These are phyloP conservation scores for Parazoanthus atlanticus DNA, from an alignment of 92 coral and sea anemone species.

Conservation along the genomic window DNA sequence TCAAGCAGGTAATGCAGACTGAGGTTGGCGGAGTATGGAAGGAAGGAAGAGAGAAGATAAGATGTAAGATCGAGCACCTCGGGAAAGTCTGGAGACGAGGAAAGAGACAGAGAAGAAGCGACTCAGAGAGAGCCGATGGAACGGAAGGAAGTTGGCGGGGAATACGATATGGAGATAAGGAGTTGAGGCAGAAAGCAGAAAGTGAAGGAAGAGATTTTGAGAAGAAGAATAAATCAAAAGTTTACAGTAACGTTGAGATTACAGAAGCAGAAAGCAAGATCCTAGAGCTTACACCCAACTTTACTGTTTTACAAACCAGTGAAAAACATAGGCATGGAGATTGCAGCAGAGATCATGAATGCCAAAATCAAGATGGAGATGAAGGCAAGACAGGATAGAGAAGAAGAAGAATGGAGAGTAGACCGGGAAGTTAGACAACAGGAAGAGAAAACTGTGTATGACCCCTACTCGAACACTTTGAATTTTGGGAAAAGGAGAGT, in stretches of 20 bases:
- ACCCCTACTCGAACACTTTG: background rate
- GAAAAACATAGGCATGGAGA: background rate
- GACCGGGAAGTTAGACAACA: background rate
- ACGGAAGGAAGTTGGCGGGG: background rate
- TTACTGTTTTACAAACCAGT: background rate
- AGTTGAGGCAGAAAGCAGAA: too few relatives aligned
- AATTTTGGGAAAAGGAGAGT: background rate
- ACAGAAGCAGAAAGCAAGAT: background rate
- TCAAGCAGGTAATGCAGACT: too few relatives aligned
- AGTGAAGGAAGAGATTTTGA: too few relatives aligned
- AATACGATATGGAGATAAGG: too few relatives aligned
- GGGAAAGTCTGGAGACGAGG: too few relatives aligned
- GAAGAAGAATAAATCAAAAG: background rate
- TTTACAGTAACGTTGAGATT: background rate
- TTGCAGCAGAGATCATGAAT: background rate
- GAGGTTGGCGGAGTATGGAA: too few relatives aligned
- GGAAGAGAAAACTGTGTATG: background rate
- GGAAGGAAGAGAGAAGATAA: too few relatives aligned
- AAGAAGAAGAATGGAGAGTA: background rate
- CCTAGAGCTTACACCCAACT: background rate
- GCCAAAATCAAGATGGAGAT: background rate
- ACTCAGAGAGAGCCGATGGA: too few relatives aligned
- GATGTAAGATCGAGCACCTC: too few relatives aligned
- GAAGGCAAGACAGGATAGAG: background rate
- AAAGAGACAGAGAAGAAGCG: too few relatives aligned